Base-by-base conservation (phyloP, 2,888 invertebrate species). In the Netelia inedita region DNA sequence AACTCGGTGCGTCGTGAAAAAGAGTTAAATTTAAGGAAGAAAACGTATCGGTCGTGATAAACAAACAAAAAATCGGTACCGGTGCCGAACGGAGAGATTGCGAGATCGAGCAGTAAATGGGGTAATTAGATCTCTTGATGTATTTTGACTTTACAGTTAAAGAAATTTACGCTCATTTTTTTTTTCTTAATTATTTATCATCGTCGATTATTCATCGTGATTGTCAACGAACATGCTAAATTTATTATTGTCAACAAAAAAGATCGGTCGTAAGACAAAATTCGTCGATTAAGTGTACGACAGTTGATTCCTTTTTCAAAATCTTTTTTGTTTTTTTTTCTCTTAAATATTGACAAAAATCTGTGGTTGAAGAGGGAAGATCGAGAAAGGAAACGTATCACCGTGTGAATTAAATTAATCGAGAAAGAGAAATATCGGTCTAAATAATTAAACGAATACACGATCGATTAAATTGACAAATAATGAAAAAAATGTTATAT, bases 21-120 rank as follows among this genome's bases (percentile, higher is more conserved):
- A 68, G 71, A 63, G 57, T 71, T 71, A 19, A 28, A 79, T 82
- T 79, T 79, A 69, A 83, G 69, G 69, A 41, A 65, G 16, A 73
- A 50, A 74, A 11, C 46, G 68, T 69, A 65, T 79, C 50, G 74
- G 65, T 79, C 35, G 59, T 53, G 59, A 66, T 71, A 59, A 68
- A 78, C 65, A 74, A 63, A 78, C 28, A 53, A 53, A 69, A 53
- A 16, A 1, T 65, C 43, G n/a, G 1, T 46, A 28, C 59, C 19
- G 28, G 35, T n/a, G 28, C 2, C n/a, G 19, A 9, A 50, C 9
- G 23, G 46, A 75, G 46, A 65, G 57, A 65, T 55, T 46, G 55
- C 41, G n/a, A 41, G 55, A 43, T 23, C 21, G n/a, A 53, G 50
- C 35, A 14, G 46, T 5, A 19, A 11, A 16, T 6, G 11, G 41